These are phyloP conservation scores for Apotomis capreana DNA, from an alignment of 2,888 invertebrate genomes.

Conservation along the genomic window DNA sequence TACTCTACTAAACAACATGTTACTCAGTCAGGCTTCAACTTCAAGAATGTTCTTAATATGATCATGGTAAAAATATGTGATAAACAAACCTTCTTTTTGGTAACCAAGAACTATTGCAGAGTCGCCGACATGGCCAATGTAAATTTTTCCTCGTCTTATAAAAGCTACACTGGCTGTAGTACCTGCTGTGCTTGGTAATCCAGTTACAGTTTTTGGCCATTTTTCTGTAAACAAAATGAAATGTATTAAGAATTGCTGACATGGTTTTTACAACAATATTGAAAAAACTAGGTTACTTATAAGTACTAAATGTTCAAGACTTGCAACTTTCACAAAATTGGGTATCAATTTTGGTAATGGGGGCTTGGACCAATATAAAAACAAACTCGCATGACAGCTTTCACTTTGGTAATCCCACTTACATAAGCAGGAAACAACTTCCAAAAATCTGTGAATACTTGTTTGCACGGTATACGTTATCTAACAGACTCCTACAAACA, in stretches of 20 bases:
- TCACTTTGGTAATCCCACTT: slow-evolving; percentile 62
- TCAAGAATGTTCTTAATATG: neutral
- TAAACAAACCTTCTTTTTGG: slow-evolving; percentile 85
- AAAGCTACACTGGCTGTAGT: slow-evolving; percentile 98
- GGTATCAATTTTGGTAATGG: slow-evolving; percentile 58
- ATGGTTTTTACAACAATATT: neutral
- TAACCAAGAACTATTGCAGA: slow-evolving; percentile 96
- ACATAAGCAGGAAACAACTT: slow-evolving; percentile 59
- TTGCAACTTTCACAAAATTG: slow-evolving; percentile 39
- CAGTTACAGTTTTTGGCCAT: slow-evolving; percentile 98
- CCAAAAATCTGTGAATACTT: slow-evolving; percentile 60
- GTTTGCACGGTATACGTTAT: slow-evolving; percentile 51
- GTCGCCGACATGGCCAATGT: slow-evolving; percentile 99
- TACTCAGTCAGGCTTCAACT: too few species aligned
- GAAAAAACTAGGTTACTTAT: slow-evolving; percentile 29
- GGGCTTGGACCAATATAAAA: slow-evolving; percentile 64
- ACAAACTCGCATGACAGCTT: slow-evolving; percentile 77
- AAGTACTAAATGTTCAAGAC: slow-evolving; percentile 9
- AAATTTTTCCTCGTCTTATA: slow-evolving; percentile 96
- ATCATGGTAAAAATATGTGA: neutral
- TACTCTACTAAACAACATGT: too few species aligned
- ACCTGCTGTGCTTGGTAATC: slow-evolving; percentile 97
- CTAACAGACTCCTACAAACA: slow-evolving; percentile 58
- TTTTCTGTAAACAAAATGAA: slow-evolving; percentile 84
- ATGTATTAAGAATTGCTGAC: neutral